Base-by-base conservation (phyloP, 2,888 invertebrate species). In the Stramonita haemastoma region DNA sequence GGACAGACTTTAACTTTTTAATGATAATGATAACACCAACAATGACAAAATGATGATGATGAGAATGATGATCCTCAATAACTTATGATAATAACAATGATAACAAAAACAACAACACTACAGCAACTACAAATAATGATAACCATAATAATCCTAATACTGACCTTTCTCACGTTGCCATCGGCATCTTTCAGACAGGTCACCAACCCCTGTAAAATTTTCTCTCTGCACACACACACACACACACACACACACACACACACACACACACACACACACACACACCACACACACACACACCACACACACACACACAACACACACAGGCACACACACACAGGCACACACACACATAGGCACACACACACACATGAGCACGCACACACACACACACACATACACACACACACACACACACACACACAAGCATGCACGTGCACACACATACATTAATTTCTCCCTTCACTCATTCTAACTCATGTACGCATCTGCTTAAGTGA, bases 111-210 rank as follows among this genome's bases (percentile, higher is more conserved):
- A 66, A 22, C 66, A 66, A 22, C 13, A 66, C 66, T 66, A 66
- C 26, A 26, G 17, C 17, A 17, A 66, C 26, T 17, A 66, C 66
- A 66, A 22, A 77, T 8, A n/a, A 46, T 8, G 4, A 46, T 46
- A 46, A 46, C 8, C 2, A 46, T 46, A 8, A 2, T 8, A 46
- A 8, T 15, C 29, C 86, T n/a, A n/a, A n/a, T n/a, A n/a, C n/a
- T 90, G 87, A 95, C 95, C 95, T 95, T 95, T 91, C 95, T 93
- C 17, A 95, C 95, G 92, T 95, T 95, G 34, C 94, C 94, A 90
- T 95, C 95, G 79, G 94, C 94, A 92, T 95, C 95, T 88, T 93
- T 92, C 70, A 95, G 92, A 87, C 95, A 94, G 19, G 91, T 89
- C 70, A 95, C 90, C 32, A 95, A 91, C 11, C 93, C 93, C 26